A percentile compares a stretch with the other conserved stretches of the same genome.
Evolutionary conservation across 2,888 invertebrate genomes (phyloP).

Genomic region (Pyrocoelia pectoralis): DNA sequence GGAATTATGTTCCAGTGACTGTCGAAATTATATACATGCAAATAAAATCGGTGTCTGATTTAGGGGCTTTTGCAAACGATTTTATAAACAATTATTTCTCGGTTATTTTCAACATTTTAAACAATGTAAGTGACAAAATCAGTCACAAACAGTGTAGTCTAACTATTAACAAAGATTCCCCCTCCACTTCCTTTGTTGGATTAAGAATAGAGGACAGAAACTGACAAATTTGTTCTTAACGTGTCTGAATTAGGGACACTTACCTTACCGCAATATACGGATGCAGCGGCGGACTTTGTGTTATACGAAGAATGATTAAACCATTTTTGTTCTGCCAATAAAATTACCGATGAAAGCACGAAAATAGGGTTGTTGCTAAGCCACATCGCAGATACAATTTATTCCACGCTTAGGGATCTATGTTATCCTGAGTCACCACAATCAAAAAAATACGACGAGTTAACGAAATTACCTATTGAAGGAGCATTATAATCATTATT

Average conservation of each 20-base stretch:
- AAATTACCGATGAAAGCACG: no score
- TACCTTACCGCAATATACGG: no score
- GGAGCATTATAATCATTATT: no score
- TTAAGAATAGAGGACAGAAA: neutral
- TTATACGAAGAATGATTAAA: no score
- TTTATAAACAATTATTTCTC: conserved; percentile 8
- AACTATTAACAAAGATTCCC: conserved; percentile 3
- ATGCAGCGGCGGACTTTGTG: no score
- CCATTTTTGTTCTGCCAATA: no score
- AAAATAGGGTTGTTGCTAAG: no score
- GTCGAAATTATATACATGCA: conserved; percentile 4
- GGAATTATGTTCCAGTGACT: conserved; percentile 3
- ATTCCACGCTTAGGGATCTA: no score
- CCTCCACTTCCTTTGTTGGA: neutral
- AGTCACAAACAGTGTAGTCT: conserved; percentile 5
- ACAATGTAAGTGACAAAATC: conserved; percentile 1
- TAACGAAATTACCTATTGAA: no score
- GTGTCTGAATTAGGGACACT: conserved; percentile 1
- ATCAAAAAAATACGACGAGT: no score
- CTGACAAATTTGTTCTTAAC: neutral
- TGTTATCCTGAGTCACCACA: no score
- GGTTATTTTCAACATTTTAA: conserved; percentile 5
- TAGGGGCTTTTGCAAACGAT: conserved; percentile 1
- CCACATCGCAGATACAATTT: no score
- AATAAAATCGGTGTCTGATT: conserved; percentile 5